Conservation (phyloP, 2,888 invertebrate genomes). For the Deilephila porcellus region DNA sequence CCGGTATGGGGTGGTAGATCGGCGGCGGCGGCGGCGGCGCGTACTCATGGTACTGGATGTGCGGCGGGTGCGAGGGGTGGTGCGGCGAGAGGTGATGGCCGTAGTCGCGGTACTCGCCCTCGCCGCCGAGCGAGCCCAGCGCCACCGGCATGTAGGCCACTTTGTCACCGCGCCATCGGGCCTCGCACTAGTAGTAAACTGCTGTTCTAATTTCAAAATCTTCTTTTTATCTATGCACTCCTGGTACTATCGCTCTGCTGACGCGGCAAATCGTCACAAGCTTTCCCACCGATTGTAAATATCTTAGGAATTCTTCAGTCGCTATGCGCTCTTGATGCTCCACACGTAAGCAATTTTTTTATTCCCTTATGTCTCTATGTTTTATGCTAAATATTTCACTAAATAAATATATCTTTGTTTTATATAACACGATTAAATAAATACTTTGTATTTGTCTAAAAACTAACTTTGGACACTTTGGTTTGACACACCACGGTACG, state of each 20-base stretch:
- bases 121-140: slow-evolving; percentile 87
- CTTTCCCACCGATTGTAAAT: background rate
- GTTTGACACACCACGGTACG: slow-evolving; percentile 42
- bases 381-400: background rate
- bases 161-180: slow-evolving; percentile 86
- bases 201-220: slow-evolving; percentile 33
- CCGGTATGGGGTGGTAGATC: slow-evolving; percentile 74
- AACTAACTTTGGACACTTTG: slow-evolving; percentile 67
- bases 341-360: slow-evolving; percentile 32
- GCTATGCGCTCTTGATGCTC: slow-evolving; percentile 50
- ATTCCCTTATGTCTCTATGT: slow-evolving; percentile 1
- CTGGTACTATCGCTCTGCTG: slow-evolving; percentile 47
- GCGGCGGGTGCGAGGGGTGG: slow-evolving; percentile 69
- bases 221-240: slow-evolving; percentile 44
- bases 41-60: slow-evolving; percentile 81
- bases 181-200: slow-evolving; percentile 41
- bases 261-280: background rate
- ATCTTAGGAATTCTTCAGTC: background rate
- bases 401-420: background rate
- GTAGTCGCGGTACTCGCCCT: slow-evolving; percentile 85
- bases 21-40: slow-evolving; percentile 84
- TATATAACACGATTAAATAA: slow-evolving; percentile 19
- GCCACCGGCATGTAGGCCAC: slow-evolving; percentile 88
- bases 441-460: slow-evolving; percentile 33
- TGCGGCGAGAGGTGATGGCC: slow-evolving; percentile 80